These are phyloP conservation scores for Drosophila persimilis DNA, from an alignment of 1,140 invertebrate species.

Conservation along the genomic window DNA sequence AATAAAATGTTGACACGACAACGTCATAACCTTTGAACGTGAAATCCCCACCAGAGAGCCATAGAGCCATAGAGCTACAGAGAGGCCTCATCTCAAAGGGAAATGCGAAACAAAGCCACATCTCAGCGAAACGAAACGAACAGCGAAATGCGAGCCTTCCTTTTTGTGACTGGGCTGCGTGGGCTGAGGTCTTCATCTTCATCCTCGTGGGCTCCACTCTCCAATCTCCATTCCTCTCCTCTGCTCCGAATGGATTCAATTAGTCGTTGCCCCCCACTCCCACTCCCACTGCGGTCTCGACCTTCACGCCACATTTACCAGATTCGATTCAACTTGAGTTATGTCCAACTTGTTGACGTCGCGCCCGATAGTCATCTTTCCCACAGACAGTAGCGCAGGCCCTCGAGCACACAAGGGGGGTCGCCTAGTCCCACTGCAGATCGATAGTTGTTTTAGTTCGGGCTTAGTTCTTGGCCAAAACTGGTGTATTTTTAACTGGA, in stretches of 20 bases:
- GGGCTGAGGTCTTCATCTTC: slow-evolving; percentile 19
- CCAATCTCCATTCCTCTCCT: neutral
- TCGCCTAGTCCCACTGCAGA: neutral
- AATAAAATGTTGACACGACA: slow-evolving; percentile 83
- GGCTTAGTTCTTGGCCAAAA: too few species aligned
- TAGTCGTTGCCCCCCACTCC: slow-evolving; percentile 30
- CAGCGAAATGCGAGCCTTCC: too few species aligned
- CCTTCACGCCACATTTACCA: slow-evolving; percentile 42
- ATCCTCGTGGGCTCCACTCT: neutral
- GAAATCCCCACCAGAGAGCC: slow-evolving; percentile 42
- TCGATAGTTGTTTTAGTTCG: neutral
- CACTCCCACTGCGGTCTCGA: slow-evolving; percentile 22
- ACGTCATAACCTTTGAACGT: slow-evolving; percentile 83
- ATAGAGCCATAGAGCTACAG: slow-evolving; percentile 8
- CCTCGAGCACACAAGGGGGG: slow-evolving; percentile 1
- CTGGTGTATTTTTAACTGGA: too few species aligned
- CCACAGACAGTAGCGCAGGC: slow-evolving; percentile 36
- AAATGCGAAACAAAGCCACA: slow-evolving; percentile 11
- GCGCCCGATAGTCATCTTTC: slow-evolving; percentile 45
- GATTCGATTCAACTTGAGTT: slow-evolving; percentile 38
- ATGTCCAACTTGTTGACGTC: slow-evolving; percentile 48
- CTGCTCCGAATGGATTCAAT: slow-evolving; percentile 65
- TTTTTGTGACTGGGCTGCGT: slow-evolving; percentile 29
- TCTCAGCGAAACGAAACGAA: slow-evolving; percentile 1
- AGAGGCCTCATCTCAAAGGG: slow-evolving; percentile 2